Evolutionary conservation across 2,797 vertebrate genomes (phyloP).

Genomic region (Synaphobranchus kaupii): DNA sequence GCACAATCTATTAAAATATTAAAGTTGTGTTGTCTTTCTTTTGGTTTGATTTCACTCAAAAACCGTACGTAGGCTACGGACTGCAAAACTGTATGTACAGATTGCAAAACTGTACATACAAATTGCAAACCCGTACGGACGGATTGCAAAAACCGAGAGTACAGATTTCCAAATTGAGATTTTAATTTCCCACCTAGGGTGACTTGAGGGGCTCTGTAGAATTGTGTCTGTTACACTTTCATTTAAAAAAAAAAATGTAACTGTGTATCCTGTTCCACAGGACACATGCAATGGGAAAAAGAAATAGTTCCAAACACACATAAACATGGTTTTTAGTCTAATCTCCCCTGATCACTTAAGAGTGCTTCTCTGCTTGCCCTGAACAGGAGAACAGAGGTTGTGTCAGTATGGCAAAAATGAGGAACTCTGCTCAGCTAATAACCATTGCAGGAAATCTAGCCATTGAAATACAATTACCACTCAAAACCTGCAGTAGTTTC

Average conservation of each 20-base stretch:
- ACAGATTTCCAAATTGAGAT: too few relatives aligned
- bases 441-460: conserved; percentile 16
- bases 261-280: background rate
- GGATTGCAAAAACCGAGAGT: too few relatives aligned
- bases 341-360: conserved; percentile 18
- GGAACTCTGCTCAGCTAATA: conserved; percentile 9
- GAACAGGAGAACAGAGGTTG: background rate
- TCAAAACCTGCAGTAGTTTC: background rate
- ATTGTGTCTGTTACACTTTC: background rate
- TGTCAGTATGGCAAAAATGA: background rate
- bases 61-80: too few relatives aligned
- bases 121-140: too few relatives aligned
- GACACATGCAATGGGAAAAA: background rate
- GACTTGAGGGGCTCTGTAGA: too few relatives aligned
- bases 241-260: background rate
- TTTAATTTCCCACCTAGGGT: too few relatives aligned
- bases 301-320: background rate
- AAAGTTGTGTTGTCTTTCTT: too few relatives aligned
- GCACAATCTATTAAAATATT: too few relatives aligned
- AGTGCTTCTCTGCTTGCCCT: background rate
- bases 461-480: conserved; percentile 29
- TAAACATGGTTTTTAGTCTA: background rate
- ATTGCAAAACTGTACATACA: too few relatives aligned
- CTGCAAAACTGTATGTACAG: too few relatives aligned
- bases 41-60: too few relatives aligned